phyloP scores from a whole-genome alignment of 2,888 invertebrate species.

The Ceramica pisi region DNA sequence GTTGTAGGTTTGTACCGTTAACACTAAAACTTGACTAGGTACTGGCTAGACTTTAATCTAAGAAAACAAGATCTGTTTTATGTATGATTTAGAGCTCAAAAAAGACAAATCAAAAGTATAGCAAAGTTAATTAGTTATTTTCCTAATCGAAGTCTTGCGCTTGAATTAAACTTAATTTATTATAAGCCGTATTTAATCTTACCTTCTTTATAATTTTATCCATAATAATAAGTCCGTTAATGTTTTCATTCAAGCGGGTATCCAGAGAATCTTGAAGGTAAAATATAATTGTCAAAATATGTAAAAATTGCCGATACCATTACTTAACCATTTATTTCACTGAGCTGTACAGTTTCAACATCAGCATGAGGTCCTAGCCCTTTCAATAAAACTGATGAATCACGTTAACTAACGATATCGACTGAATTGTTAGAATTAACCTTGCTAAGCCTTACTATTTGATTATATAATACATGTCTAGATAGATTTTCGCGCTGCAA shows the following conservation, averaged over 20 bases:
- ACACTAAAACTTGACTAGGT: conserved; percentile 2
- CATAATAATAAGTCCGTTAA: conserved; percentile 57
- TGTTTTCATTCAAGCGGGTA: conserved; percentile 78
- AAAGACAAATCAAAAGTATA: not conserved
- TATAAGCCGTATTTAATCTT: not conserved
- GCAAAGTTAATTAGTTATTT: too few relatives aligned
- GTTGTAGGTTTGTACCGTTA: not conserved
- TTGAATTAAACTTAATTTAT: too few relatives aligned
- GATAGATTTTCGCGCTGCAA: too few relatives aligned
- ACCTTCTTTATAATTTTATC: not conserved
- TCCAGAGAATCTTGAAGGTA: conserved; percentile 81
- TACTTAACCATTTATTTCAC: too few relatives aligned
- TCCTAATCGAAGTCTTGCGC: too few relatives aligned
- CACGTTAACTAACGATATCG: not conserved
- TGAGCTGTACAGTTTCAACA: too few relatives aligned
- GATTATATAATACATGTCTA: too few relatives aligned
- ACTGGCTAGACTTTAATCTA: too few relatives aligned
- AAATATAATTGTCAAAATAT: conserved; percentile 65
- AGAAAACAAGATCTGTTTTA: too few relatives aligned
- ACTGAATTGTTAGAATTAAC: too few relatives aligned
- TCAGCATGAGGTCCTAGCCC: too few relatives aligned
- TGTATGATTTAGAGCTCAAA: not conserved
- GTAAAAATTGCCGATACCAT: not conserved
- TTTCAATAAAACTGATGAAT: not conserved
- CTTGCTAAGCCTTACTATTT: too few relatives aligned